These are phyloP conservation scores for Odontamblyopus lacepedii DNA, from an alignment of 2,797 vertebrate genomes.

Conservation along the genomic window DNA sequence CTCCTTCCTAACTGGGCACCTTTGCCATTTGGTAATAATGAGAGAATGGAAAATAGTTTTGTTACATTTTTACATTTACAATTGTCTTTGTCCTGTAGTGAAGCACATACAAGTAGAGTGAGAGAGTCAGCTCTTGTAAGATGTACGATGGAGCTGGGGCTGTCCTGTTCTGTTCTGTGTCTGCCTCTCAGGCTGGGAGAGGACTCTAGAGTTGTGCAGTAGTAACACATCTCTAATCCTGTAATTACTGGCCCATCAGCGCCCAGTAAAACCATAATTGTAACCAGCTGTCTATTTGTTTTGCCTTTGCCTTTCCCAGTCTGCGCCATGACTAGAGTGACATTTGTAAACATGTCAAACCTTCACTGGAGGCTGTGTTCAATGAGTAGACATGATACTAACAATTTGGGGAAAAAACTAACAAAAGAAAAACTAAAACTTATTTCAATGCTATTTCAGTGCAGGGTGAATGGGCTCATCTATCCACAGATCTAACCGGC, in stretches of 20 bases:
- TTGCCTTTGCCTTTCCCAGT: conserved; percentile 64
- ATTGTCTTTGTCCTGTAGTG: conserved; percentile 44
- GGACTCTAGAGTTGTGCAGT: conserved; percentile 73
- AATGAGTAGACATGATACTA: conserved; percentile 19
- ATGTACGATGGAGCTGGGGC: conserved; percentile 68
- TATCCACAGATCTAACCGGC: no score
- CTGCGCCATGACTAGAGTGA: conserved; percentile 58
- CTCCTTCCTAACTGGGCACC: background rate
- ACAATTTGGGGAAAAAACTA: background rate
- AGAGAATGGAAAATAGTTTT: background rate
- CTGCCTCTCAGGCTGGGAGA: conserved; percentile 65
- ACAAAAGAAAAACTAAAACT: background rate
- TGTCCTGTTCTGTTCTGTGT: conserved; percentile 37
- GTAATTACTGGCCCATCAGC: conserved; percentile 80
- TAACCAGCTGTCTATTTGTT: conserved; percentile 79
- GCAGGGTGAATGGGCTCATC: no score
- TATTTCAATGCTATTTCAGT: no score
- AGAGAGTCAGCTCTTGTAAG: conserved; percentile 38
- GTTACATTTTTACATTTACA: background rate
- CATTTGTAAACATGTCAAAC: conserved; percentile 69
- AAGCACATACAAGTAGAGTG: conserved; percentile 39
- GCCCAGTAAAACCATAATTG: conserved; percentile 80
- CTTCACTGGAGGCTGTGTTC: conserved; percentile 44
- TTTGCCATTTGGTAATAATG: background rate
- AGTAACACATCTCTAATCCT: conserved; percentile 78